Base-by-base conservation (phyloP, 1,140 invertebrate species). In the Lasioglossum baleicum region DNA sequence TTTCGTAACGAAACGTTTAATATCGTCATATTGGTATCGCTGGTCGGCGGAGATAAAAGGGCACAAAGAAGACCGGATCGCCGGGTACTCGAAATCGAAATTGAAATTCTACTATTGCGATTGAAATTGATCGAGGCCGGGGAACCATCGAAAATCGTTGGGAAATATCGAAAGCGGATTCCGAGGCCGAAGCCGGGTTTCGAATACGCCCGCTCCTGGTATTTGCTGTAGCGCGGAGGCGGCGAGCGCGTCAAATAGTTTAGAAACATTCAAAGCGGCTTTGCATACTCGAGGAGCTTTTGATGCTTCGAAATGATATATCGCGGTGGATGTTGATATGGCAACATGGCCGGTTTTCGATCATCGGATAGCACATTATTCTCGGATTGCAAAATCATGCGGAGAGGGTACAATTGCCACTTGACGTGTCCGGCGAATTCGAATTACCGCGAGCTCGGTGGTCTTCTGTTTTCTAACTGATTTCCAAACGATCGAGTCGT, bases 131-230 rank as follows among this genome's bases (percentile, higher is more conserved):
- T 84, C 80, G 75, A 68, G 66, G 53, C 20, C 44, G 44, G 8
- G 60, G 71, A 63, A 60, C 63, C 63, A 26, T 51, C 53, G 51
- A 68, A 56, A 85, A 85, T 83, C 77, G 82, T 66, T 56, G 60
- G 31, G 74, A 78, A 82, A 85, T 74, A 81, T 78, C 53, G 79
- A 83, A 78, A 85, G 69, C 84, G 74, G 79, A 75, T 85, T 85
- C 75, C 69, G 60, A 69, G 53, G 61, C 48, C 8, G 69, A 51
- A 75, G 66, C 66, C 66, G 71, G 53, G 68, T n/a, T 65, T 48
- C 65, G 42, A 31, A 64, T 58, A n/a, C 42, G 58, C 66, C n/a
- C 7, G 0, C 42, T 11, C 11, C 48, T 42, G 83, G 67, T 84
- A 85, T 85, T 80, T 72, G 77, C 74, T 61, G 58, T 77, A n/a